phyloP scores from a whole-genome alignment of 2,888 invertebrate species.

The Steromphala cineraria region DNA sequence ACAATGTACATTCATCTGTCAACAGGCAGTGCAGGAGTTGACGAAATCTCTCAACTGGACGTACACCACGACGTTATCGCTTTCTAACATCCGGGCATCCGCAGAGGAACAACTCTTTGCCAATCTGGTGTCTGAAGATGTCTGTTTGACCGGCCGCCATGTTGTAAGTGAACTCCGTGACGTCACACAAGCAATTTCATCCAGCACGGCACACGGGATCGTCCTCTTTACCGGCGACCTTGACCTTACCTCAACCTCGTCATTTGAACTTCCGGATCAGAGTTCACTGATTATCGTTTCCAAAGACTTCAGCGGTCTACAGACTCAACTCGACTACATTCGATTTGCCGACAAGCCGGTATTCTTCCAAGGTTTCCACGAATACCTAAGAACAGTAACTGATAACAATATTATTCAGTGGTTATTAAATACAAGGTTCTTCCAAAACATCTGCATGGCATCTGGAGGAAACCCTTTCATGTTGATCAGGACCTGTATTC shows the following conservation, averaged over 20 bases:
- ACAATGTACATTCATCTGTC: background rate
- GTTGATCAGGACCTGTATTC: background rate
- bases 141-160: background rate
- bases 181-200: background rate
- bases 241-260: background rate
- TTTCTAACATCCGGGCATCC: constrained; percentile 26
- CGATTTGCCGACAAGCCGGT: background rate
- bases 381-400: background rate
- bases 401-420: background rate
- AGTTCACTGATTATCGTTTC: background rate
- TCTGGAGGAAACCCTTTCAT: background rate
- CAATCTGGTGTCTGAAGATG: background rate
- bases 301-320: background rate
- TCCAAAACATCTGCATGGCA: background rate
- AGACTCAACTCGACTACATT: background rate
- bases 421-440: background rate
- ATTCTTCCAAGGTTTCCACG: background rate
- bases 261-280: background rate
- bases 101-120: constrained; percentile 29
- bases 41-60: constrained; percentile 38
- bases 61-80: constrained; percentile 38
- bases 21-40: constrained; percentile 40
- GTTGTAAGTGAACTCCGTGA: background rate
- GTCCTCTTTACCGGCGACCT: constrained; percentile 23
- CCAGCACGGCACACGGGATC: background rate